phyloP scores from a whole-genome alignment of 2,113 vertebrate genomes.

The Lagopus muta region DNA sequence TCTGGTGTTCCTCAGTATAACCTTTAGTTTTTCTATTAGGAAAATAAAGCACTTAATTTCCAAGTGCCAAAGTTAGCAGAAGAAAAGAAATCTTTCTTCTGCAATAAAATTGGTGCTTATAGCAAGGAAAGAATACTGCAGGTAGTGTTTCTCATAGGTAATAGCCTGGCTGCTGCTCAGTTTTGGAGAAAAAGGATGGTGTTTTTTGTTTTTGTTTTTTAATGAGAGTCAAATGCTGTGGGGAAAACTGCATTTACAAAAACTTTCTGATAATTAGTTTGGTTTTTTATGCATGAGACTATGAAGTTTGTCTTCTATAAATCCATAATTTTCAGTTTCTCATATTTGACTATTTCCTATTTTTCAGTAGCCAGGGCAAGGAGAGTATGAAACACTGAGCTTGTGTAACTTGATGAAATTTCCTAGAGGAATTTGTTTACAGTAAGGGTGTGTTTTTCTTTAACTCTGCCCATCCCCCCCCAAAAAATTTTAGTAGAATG shows the following conservation, averaged over 20 bases:
- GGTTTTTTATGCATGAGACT: background rate
- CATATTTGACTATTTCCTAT: background rate
- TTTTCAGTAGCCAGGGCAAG: background rate
- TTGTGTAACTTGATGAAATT: background rate
- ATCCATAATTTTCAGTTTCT: accelerated
- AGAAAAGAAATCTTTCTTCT: background rate
- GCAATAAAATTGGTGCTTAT: background rate
- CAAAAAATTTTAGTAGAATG: background rate
- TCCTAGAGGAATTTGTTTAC: background rate
- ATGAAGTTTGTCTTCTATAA: background rate
- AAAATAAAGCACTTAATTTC: background rate
- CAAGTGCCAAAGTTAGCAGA: background rate
- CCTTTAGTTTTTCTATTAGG: background rate
- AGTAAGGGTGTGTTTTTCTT: background rate
- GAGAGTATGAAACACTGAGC: background rate
- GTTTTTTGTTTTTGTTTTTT: background rate
- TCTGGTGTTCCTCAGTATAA: background rate
- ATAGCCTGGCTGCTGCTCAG: background rate
- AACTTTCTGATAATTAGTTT: background rate
- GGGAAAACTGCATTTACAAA: background rate
- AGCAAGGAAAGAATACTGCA: background rate
- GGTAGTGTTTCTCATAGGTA: background rate
- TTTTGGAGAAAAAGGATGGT: background rate
- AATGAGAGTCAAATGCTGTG: background rate
- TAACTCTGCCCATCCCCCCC: background rate